Evolutionary conservation across 2,113 vertebrate species (phyloP).

Genomic region (Balaeniceps rex): DNA sequence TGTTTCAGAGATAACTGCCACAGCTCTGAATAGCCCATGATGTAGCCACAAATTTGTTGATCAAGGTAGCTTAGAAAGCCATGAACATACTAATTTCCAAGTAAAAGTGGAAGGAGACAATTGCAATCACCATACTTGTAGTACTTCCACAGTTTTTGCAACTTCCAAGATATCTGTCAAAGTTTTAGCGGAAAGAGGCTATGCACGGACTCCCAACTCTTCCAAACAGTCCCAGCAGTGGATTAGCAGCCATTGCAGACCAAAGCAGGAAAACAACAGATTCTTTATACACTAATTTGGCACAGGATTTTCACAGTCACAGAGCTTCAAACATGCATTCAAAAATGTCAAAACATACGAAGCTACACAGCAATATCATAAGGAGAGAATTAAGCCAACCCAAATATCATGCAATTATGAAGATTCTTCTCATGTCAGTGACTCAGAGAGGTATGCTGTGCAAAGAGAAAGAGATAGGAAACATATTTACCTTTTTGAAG

Average conservation of each 20-base stretch:
- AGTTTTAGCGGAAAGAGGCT: background rate
- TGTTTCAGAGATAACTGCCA: background rate
- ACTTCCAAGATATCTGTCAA: background rate
- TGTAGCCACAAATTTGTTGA: background rate
- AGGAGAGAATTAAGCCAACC: background rate
- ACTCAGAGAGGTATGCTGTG: background rate
- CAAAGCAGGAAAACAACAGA: background rate
- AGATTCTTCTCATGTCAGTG: background rate
- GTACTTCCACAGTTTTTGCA: background rate
- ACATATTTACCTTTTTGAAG: background rate
- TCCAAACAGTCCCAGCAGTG: background rate
- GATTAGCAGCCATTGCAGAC: background rate
- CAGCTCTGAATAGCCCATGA: background rate
- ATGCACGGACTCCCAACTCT: background rate
- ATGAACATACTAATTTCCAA: background rate
- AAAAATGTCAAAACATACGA: background rate
- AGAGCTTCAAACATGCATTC: background rate
- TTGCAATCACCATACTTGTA: background rate
- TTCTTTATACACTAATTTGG: background rate
- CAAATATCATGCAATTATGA: background rate
- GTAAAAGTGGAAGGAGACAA: background rate
- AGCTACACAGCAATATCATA: background rate
- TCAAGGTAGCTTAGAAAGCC: background rate
- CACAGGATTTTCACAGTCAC: background rate
- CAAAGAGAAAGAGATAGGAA: background rate